A percentile compares a stretch with the other conserved stretches of the same genome.
phyloP scores from a whole-genome alignment of 2,888 invertebrate genomes.

The Pardosa pseudoannulata region DNA sequence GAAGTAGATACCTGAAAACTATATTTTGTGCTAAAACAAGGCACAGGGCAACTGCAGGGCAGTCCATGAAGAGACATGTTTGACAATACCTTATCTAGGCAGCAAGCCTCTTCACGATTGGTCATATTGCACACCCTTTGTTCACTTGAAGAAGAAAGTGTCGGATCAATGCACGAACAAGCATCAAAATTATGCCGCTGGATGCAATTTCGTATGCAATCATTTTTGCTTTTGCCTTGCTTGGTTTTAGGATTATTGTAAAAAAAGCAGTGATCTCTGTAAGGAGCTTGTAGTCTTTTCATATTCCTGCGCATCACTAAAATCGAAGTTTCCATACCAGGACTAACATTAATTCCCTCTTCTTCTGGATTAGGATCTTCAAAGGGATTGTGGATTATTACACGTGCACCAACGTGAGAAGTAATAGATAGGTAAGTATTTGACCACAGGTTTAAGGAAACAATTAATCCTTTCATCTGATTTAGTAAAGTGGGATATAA shows the following conservation, averaged over 20 bases:
- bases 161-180: conserved; percentile 19
- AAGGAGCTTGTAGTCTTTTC: neutral
- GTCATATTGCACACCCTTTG: neutral
- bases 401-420: neutral
- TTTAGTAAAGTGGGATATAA: neutral
- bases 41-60: conserved; percentile 13
- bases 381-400: conserved; percentile 23
- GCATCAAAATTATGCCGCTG: neutral
- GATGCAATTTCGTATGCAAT: conserved; percentile 11
- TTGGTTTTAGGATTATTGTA: neutral
- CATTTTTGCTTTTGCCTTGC: neutral
- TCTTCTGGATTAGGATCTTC: conserved; percentile 22
- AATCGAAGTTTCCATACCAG: conserved; percentile 18
- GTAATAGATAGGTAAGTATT: neutral
- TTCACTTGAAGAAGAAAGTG: neutral
- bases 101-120: neutral
- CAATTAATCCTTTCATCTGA: neutral
- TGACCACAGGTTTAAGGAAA: neutral
- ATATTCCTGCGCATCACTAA: neutral
- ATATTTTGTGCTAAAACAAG: conserved; percentile 4
- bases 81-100: neutral
- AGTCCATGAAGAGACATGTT: neutral
- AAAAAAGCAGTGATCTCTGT: neutral
- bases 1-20: neutral
- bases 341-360: conserved; percentile 14